Conservation (phyloP, 2,113 vertebrate genomes). For the Toxostoma redivivum region DNA sequence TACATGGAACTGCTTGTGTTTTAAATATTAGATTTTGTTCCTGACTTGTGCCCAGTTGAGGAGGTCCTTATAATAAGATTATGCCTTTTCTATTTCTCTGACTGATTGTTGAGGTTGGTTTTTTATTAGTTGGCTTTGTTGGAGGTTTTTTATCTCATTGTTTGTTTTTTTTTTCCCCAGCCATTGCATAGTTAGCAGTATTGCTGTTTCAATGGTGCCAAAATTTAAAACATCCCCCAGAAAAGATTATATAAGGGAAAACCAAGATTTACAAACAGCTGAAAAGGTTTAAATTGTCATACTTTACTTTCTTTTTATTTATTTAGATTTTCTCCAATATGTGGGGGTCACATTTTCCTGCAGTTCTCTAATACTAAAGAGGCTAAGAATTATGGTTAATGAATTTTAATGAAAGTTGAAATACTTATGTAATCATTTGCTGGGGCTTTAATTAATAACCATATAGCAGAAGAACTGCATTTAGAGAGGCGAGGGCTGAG, state of each 20-base stretch:
- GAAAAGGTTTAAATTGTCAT: background rate
- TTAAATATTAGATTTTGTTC: fast-evolving
- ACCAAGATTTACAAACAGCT: background rate
- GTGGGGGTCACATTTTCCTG: background rate
- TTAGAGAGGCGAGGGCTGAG: background rate
- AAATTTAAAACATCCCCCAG: background rate
- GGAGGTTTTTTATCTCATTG: background rate
- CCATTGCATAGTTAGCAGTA: background rate
- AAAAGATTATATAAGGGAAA: background rate
- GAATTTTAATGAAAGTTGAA: constrained; percentile 27
- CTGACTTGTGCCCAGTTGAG: background rate
- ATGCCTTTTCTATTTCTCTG: background rate
- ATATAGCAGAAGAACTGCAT: background rate
- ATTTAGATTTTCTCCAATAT: background rate
- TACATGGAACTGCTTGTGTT: background rate
- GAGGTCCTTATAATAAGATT: background rate
- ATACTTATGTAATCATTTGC: constrained; percentile 9
- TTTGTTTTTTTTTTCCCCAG: background rate
- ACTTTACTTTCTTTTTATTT: background rate
- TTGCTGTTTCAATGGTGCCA: background rate
- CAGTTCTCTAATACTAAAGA: background rate
- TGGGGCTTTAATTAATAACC: background rate
- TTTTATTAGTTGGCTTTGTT: background rate
- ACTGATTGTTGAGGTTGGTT: background rate
- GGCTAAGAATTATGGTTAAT: background rate